Percentiles rank a stretch among this genome's conserved stretches.
phyloP scores from a whole-genome alignment of 2,888 invertebrate species.

The Sminthurides aquaticus region DNA sequence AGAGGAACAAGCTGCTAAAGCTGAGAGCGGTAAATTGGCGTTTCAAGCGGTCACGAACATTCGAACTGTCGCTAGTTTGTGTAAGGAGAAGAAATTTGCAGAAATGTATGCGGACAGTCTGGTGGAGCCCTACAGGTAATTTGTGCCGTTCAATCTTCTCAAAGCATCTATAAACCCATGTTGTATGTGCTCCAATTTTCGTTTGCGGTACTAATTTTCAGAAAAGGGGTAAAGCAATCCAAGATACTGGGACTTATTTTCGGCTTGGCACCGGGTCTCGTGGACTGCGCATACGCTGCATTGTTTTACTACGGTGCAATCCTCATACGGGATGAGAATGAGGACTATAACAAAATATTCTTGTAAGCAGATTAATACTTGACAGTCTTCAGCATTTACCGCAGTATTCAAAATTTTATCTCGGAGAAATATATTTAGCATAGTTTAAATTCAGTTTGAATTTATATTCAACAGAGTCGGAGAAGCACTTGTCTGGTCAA shows the following conservation, averaged over 20 bases:
- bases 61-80: slow-evolving; percentile 39
- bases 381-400: slow-evolving; percentile 44
- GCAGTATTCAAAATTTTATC: background rate
- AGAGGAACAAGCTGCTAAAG: slow-evolving; percentile 61
- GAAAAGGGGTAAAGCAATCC: too few species aligned
- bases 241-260: too few species aligned
- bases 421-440: background rate
- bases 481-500: slow-evolving; percentile 66
- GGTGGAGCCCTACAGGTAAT: slow-evolving; percentile 53
- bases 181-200: too few species aligned
- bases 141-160: background rate
- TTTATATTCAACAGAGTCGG: slow-evolving; percentile 54
- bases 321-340: too few species aligned
- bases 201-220: too few species aligned
- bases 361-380: too few species aligned
- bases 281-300: too few species aligned
- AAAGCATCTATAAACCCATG: too few species aligned
- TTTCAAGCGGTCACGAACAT: slow-evolving; percentile 47
- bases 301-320: too few species aligned
- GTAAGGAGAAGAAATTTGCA: slow-evolving; percentile 58
- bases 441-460: background rate
- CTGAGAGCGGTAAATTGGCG: slow-evolving; percentile 62
- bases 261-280: too few species aligned
- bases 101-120: slow-evolving; percentile 57
- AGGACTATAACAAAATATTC: too few species aligned